Evolutionary conservation across 2,888 invertebrate species (phyloP).

Genomic region (Eristalis tenax): DNA sequence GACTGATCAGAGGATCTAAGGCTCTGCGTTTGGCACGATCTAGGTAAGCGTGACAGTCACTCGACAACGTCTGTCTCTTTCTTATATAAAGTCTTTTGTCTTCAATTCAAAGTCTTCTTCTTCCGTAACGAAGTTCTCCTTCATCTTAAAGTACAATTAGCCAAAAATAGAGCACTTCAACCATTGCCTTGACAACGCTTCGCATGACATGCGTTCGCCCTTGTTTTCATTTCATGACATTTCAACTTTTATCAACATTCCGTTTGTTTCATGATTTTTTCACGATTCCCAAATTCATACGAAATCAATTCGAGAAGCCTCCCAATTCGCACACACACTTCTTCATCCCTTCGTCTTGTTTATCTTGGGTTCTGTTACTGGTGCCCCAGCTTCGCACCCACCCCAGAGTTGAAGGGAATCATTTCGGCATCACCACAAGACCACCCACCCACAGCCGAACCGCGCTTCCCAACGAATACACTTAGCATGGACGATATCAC

Average conservation of each 20-base stretch:
- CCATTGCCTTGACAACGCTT: not conserved
- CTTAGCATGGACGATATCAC: conserved; percentile 59
- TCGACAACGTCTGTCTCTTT: too few species aligned
- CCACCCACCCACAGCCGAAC: not conserved
- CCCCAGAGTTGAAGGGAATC: conserved; percentile 22
- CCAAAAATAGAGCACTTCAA: too few species aligned
- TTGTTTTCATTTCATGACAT: not conserved
- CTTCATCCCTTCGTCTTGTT: conserved; percentile 27
- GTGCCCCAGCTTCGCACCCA: not conserved
- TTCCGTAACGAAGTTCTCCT: too few species aligned
- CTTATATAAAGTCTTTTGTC: too few species aligned
- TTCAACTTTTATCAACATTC: conserved; percentile 19
- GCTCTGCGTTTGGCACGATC: too few species aligned
- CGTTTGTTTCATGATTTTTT: not conserved
- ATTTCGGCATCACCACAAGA: too few species aligned
- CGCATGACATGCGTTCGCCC: not conserved
- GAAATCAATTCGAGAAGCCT: not conserved
- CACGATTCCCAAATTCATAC: conserved; percentile 7
- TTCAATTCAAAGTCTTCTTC: too few species aligned
- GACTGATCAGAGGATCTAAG: too few species aligned
- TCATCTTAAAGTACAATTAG: too few species aligned
- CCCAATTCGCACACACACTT: not conserved
- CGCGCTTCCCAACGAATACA: conserved; percentile 5
- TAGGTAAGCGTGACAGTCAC: too few species aligned
- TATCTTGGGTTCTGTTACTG: conserved; percentile 21